Evolutionary conservation across 2,113 vertebrate species (phyloP).

Genomic region (Propithecus coquereli): DNA sequence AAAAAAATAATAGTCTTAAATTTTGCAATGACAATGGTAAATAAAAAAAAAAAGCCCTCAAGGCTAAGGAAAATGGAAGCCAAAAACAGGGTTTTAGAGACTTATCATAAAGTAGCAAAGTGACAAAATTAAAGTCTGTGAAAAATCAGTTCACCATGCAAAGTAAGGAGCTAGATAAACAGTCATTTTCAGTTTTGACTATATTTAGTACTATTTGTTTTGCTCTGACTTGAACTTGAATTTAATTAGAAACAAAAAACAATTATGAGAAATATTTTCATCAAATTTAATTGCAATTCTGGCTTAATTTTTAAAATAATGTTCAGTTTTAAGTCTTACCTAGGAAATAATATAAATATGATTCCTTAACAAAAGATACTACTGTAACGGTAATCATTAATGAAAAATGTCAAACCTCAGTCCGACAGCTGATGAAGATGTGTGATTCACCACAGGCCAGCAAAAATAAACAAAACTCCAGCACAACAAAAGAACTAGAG

Average conservation of each 20-base stretch:
- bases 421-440: background rate
- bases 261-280: slow-evolving; percentile 20
- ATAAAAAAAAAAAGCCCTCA: background rate
- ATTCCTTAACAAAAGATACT: slow-evolving; percentile 19
- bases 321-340: slow-evolving; percentile 20
- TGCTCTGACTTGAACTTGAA: background rate
- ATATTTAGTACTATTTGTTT: slow-evolving; percentile 35
- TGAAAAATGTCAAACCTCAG: background rate
- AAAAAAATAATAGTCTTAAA: background rate
- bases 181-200: slow-evolving; percentile 15
- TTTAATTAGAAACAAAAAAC: slow-evolving; percentile 45
- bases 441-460: slow-evolving; percentile 1
- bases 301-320: slow-evolving; percentile 48
- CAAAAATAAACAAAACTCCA: slow-evolving; percentile 29
- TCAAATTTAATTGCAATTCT: slow-evolving; percentile 14
- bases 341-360: slow-evolving; percentile 11
- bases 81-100: background rate
- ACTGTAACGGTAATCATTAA: background rate
- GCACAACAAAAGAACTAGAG: background rate
- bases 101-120: background rate
- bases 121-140: slow-evolving; percentile 33
- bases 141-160: slow-evolving; percentile 15
- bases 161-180: background rate
- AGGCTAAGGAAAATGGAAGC: background rate
- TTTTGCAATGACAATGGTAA: background rate